phyloP scores from a whole-genome alignment of 2,888 invertebrate genomes.

The Caenorhabditis doughertyi region DNA sequence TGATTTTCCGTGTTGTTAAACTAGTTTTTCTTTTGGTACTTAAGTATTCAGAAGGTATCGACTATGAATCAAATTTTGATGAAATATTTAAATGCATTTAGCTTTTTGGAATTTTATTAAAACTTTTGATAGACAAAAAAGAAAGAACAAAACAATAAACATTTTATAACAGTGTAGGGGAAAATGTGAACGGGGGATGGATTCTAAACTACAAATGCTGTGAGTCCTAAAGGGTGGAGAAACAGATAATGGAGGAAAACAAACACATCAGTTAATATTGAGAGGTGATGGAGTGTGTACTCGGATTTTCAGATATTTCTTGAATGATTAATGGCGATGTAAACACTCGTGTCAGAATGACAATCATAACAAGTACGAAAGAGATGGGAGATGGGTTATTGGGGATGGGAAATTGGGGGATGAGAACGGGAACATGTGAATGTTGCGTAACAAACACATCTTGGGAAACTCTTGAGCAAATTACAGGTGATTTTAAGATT shows the following conservation, averaged over 20 bases:
- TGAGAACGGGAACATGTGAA: constrained; percentile 51
- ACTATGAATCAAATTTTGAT: constrained; percentile 15
- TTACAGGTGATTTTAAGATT: constrained; percentile 11
- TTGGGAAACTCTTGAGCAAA: constrained; percentile 29
- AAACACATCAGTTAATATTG: constrained; percentile 46
- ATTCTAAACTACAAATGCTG: constrained; percentile 52
- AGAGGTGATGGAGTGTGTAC: constrained; percentile 35
- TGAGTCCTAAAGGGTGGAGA: constrained; percentile 33
- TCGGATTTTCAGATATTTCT: constrained; percentile 9
- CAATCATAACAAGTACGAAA: constrained; percentile 40
- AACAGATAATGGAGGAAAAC: constrained; percentile 14
- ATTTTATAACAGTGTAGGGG: constrained; percentile 32
- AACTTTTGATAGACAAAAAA: neutral
- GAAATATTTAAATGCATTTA: neutral
- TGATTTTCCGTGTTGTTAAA: neutral
- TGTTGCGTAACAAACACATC: constrained; percentile 4
- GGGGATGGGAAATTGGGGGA: neutral
- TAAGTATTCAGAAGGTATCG: constrained; percentile 1
- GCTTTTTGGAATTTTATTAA: constrained; percentile 37
- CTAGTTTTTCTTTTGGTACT: too few species aligned
- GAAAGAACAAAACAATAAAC: constrained; percentile 49
- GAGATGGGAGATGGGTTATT: too few species aligned
- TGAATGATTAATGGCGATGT: constrained; percentile 30
- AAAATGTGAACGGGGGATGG: neutral
- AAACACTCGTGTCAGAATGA: constrained; percentile 51